Percentiles rank a stretch among this genome's conserved stretches.
phyloP scores from a whole-genome alignment of 2,113 vertebrate species.

The Mastomys natalensis region DNA sequence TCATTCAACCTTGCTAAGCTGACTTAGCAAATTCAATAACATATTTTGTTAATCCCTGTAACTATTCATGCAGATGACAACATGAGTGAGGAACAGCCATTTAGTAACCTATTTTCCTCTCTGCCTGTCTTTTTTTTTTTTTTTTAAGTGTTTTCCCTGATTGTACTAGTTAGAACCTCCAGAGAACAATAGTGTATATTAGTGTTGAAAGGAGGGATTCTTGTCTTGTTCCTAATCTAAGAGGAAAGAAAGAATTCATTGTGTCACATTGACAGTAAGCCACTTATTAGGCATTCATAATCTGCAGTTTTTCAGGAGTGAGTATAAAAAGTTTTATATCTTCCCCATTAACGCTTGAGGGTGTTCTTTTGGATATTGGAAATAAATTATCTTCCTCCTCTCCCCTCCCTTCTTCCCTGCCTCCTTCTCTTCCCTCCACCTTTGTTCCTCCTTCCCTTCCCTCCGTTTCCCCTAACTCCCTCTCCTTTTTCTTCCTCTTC shows the following conservation, averaged over 20 bases:
- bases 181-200: neutral
- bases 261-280: neutral
- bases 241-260: neutral
- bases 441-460: neutral
- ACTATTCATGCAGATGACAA: neutral
- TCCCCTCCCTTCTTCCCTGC: neutral
- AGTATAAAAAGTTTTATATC: neutral
- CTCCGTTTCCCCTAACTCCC: neutral
- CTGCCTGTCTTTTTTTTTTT: neutral
- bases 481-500: neutral
- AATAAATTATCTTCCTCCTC: neutral
- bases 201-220: neutral
- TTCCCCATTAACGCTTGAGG: neutral
- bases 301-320: neutral
- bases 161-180: neutral
- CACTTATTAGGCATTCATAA: neutral
- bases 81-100: neutral
- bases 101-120: neutral
- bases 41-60: neutral
- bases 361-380: neutral
- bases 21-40: neutral
- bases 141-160: neutral
- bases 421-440: neutral
- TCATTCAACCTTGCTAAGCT: neutral
- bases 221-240: conserved; percentile 18